A percentile compares a stretch with the other conserved stretches of the same genome.
Conservation (phyloP, 2,797 vertebrate genomes). For the Gambelia wislizenii region DNA sequence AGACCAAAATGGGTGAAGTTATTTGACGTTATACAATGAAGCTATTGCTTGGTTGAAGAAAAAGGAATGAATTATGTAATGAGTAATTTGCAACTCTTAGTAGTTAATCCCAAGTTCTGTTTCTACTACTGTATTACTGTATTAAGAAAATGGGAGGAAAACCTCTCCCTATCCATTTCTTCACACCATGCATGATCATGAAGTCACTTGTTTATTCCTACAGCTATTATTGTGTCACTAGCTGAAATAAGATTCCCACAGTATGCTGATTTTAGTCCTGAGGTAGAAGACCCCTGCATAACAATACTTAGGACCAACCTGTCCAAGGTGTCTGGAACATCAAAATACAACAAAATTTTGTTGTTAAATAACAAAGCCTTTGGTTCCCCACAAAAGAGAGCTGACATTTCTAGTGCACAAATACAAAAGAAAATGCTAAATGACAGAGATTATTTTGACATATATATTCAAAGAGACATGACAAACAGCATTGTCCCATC, state of each 20-base stretch:
- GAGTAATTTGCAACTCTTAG: too few relatives aligned
- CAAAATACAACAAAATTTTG: neutral
- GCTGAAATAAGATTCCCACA: neutral
- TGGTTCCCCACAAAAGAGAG: neutral
- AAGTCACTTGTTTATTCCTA: neutral
- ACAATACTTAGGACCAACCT: neutral
- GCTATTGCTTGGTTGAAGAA: too few relatives aligned
- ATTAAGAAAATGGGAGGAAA: neutral
- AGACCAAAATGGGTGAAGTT: too few relatives aligned
- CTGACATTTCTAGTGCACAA: constrained; percentile 5
- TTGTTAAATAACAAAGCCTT: neutral
- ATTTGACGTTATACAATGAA: too few relatives aligned
- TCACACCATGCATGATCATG: neutral
- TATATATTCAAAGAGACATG: neutral
- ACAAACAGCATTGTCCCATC: neutral
- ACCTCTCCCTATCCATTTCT: neutral
- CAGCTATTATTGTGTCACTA: neutral
- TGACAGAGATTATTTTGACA: constrained; percentile 10
- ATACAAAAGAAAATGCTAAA: constrained; percentile 2
- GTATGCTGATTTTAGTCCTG: neutral
- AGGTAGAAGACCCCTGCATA: neutral
- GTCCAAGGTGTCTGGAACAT: neutral
- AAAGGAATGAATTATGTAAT: too few relatives aligned
- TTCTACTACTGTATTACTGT: too few relatives aligned
- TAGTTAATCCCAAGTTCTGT: neutral